These are phyloP conservation scores for Holothuria leucospilota DNA, from an alignment of 53 echinoderm and acorn worm genomes.

Conservation along the genomic window DNA sequence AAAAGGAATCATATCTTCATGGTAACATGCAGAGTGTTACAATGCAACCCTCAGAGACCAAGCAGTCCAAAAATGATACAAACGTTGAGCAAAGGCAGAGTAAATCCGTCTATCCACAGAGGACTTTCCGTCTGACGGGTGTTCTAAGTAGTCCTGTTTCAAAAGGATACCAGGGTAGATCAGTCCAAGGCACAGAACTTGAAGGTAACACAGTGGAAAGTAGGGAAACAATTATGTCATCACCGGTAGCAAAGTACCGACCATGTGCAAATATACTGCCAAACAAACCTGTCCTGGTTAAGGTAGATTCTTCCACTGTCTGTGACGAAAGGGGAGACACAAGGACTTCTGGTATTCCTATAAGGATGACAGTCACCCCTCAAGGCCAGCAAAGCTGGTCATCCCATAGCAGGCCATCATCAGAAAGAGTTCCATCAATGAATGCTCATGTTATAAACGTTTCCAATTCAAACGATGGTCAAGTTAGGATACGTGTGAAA, in stretches of 20 bases:
- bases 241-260: slow-evolving; percentile 8
- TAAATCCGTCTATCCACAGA: slow-evolving; percentile 41
- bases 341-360: not conserved
- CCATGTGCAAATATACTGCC: slow-evolving; percentile 31
- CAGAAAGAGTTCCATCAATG: not conserved
- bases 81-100: not conserved
- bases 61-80: not conserved
- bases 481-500: slow-evolving; percentile 38
- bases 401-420: not conserved
- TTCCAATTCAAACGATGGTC: slow-evolving; percentile 38
- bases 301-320: slow-evolving; percentile 29
- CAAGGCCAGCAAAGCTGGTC: not conserved
- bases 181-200: not conserved
- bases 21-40: not conserved
- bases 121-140: slow-evolving; percentile 62
- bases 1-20: not conserved
- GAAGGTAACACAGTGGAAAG: not conserved
- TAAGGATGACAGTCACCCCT: slow-evolving; percentile 2
- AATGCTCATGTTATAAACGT: slow-evolving; percentile 14
- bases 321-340: slow-evolving; percentile 23
- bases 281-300: slow-evolving; percentile 36
- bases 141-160: slow-evolving; percentile 44
- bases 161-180: not conserved
- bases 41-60: not conserved
- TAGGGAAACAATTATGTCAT: not conserved